Conservation (phyloP, 2,113 vertebrate genomes). For the Trematocara macrostoma region DNA sequence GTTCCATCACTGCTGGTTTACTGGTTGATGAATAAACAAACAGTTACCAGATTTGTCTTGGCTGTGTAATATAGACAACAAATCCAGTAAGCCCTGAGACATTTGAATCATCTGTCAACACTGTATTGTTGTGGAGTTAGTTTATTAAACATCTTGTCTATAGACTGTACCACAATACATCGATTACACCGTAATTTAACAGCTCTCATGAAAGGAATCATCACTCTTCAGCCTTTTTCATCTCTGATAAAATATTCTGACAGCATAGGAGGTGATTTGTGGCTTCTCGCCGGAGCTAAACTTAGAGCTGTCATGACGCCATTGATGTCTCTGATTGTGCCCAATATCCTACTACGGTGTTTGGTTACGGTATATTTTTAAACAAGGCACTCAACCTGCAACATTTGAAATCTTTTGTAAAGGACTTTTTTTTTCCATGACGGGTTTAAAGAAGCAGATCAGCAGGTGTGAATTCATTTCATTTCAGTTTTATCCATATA, state of each 20-base stretch:
- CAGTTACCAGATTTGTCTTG: constrained; percentile 26
- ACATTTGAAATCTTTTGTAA: neutral
- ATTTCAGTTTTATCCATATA: neutral
- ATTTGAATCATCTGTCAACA: constrained; percentile 12
- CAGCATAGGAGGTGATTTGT: neutral
- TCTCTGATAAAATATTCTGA: neutral
- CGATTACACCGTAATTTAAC: neutral
- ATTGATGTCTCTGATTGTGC: neutral
- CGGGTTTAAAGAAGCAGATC: neutral
- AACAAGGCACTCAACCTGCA: neutral
- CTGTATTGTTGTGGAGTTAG: neutral
- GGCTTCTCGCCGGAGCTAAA: neutral
- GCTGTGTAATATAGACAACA: constrained; percentile 3
- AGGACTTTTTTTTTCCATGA: neutral
- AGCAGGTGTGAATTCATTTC: neutral
- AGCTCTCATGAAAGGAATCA: neutral
- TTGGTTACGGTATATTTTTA: neutral
- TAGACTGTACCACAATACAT: neutral
- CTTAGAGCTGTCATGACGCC: neutral
- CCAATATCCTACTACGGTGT: neutral
- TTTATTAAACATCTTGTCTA: neutral
- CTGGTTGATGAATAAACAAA: constrained; percentile 33
- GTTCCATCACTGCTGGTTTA: constrained; percentile 24
- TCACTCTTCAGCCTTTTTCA: neutral
- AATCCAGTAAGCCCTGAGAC: constrained; percentile 6